phyloP scores from a whole-genome alignment of 2,113 vertebrate species.

The Rhabdornis inornatus region DNA sequence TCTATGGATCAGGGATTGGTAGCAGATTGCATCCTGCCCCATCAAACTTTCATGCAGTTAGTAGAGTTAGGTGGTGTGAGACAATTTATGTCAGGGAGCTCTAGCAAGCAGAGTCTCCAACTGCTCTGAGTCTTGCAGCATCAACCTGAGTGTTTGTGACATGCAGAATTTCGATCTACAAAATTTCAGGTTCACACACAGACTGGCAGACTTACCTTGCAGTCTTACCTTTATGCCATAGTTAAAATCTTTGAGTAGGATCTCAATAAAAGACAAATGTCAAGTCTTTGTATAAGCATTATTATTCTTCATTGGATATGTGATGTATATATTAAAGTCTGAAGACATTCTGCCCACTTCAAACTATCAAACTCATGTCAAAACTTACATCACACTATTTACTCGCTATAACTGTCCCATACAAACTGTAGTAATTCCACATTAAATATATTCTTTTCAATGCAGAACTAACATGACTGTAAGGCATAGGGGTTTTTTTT shows the following conservation, averaged over 20 bases:
- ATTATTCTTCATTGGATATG: not conserved
- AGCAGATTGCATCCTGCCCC: not conserved
- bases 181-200: not conserved
- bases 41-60: rapidly evolving
- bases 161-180: not conserved
- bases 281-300: not conserved
- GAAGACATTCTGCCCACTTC: not conserved
- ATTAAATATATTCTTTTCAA: not conserved
- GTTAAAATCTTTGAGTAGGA: not conserved
- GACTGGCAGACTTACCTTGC: not conserved
- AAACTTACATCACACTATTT: not conserved
- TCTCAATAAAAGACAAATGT: not conserved
- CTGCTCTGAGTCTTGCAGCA: not conserved
- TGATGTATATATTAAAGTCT: not conserved
- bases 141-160: not conserved
- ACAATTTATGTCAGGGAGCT: not conserved
- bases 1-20: not conserved
- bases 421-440: not conserved
- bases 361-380: not conserved
- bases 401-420: not conserved
- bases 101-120: not conserved
- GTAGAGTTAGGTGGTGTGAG: not conserved
- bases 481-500: not conserved
- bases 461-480: not conserved
- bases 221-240: not conserved